These are phyloP conservation scores for Antennarius maculatus DNA, from an alignment of 2,797 vertebrate species.

Conservation along the genomic window DNA sequence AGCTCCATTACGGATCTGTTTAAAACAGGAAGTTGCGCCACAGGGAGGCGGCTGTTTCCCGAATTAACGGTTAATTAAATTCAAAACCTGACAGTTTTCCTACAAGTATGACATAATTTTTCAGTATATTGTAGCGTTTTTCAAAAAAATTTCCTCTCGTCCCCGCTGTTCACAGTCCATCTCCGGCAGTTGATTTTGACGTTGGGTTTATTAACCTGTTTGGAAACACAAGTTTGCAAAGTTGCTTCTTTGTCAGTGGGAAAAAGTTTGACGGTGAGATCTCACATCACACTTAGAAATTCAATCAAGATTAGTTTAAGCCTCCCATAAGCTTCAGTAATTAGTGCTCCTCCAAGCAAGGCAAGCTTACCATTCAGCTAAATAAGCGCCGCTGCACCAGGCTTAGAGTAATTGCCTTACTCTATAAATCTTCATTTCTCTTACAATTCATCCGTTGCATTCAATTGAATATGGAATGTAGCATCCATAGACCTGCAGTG, in stretches of 20 bases:
- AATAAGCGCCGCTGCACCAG: slow-evolving; percentile 58
- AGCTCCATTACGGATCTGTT: no score
- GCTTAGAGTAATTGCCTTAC: slow-evolving; percentile 65
- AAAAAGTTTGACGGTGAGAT: slow-evolving; percentile 65
- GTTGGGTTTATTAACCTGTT: slow-evolving; percentile 11
- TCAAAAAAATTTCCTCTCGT: no score
- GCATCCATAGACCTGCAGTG: slow-evolving; percentile 45
- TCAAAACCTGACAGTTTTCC: no score
- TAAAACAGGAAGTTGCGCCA: no score
- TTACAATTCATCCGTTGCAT: slow-evolving; percentile 57
- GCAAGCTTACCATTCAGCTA: slow-evolving; percentile 60
- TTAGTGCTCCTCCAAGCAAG: slow-evolving; percentile 71
- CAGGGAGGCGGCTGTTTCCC: no score
- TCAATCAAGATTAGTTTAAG: slow-evolving; percentile 76
- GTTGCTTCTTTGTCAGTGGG: slow-evolving; percentile 59
- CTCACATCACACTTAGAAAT: slow-evolving; percentile 66
- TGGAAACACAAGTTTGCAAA: slow-evolving; percentile 48
- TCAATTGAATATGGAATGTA: slow-evolving; percentile 59
- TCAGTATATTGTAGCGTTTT: no score
- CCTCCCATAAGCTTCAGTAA: slow-evolving; percentile 69
- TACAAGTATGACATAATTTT: no score
- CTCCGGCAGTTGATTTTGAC: no score
- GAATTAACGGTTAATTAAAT: no score
- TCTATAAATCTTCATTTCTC: slow-evolving; percentile 71
- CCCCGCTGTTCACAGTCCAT: no score